Evolutionary conservation across 1,140 invertebrate species (phyloP).

Genomic region (Parasteatoda tepidariorum): DNA sequence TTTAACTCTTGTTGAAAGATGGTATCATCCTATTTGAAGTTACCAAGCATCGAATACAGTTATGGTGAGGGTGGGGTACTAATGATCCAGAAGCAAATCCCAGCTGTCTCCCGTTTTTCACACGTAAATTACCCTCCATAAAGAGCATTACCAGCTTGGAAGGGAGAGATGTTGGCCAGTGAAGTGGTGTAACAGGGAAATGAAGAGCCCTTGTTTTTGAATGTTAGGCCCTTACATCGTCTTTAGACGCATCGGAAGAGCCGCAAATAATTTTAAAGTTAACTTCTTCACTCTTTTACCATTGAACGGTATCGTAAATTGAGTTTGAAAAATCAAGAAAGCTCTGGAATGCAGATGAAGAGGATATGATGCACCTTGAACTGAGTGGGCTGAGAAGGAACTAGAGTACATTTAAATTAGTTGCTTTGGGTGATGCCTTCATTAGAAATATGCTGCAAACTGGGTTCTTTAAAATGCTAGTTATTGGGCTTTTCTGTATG

Average conservation of each 20-base stretch:
- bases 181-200: constrained; percentile 19
- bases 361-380: not conserved
- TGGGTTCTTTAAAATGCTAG: too few species aligned
- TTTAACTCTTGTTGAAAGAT: constrained; percentile 29
- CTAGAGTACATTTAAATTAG: not conserved
- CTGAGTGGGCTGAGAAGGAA: not conserved
- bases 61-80: constrained; percentile 4
- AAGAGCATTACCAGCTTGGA: constrained; percentile 23
- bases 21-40: constrained; percentile 2
- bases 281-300: constrained; percentile 23
- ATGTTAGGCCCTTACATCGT: not conserved
- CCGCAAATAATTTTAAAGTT: constrained; percentile 38
- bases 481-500: too few species aligned
- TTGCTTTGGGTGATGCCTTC: too few species aligned
- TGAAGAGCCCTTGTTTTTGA: not conserved
- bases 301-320: constrained; percentile 38
- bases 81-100: constrained; percentile 26
- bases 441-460: too few species aligned
- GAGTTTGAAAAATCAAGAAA: constrained; percentile 3
- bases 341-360: not conserved
- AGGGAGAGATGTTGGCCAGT: not conserved
- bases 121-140: constrained; percentile 52
- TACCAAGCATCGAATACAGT: too few species aligned
- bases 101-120: constrained; percentile 40
- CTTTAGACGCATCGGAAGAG: not conserved